phyloP scores from a whole-genome alignment of 2,797 vertebrate species.

The Sphaeramia orbicularis region DNA sequence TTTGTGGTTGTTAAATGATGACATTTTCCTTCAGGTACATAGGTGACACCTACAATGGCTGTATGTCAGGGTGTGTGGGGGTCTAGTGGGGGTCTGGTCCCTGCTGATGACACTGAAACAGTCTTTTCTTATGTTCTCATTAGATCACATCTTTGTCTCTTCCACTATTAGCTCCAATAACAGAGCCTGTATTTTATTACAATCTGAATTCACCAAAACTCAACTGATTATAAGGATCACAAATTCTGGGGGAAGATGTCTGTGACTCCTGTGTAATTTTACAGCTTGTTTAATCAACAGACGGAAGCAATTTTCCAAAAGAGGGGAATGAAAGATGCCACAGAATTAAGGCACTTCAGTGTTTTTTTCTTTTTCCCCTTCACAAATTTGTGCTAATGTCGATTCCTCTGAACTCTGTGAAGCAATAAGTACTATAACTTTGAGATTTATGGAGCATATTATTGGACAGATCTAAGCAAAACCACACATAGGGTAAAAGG shows the following conservation, averaged over 20 bases:
- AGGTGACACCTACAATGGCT: no score
- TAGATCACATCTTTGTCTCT: neutral
- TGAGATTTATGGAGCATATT: conserved; percentile 67
- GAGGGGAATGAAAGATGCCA: conserved; percentile 10
- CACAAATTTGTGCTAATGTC: conserved; percentile 38
- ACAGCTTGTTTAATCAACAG: conserved; percentile 54
- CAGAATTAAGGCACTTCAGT: conserved; percentile 39
- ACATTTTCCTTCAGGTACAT: no score
- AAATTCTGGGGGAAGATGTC: conserved; percentile 13
- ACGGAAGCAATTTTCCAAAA: conserved; percentile 59
- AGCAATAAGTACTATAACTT: conserved; percentile 38
- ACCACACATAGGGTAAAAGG: conserved; percentile 54
- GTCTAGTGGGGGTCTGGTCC: no score
- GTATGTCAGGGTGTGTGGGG: no score
- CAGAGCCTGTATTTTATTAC: neutral
- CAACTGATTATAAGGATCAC: conserved; percentile 8
- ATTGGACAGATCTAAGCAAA: conserved; percentile 65
- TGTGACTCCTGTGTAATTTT: conserved; percentile 37
- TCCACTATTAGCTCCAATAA: conserved; percentile 4
- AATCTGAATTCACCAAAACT: conserved; percentile 1
- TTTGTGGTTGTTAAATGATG: no score
- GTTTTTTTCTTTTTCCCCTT: conserved; percentile 12
- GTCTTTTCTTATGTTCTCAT: neutral
- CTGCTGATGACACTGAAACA: no score
- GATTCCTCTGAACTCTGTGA: conserved; percentile 47